Conservation (phyloP, 2,113 vertebrate genomes). For the Pholis gunnellus region DNA sequence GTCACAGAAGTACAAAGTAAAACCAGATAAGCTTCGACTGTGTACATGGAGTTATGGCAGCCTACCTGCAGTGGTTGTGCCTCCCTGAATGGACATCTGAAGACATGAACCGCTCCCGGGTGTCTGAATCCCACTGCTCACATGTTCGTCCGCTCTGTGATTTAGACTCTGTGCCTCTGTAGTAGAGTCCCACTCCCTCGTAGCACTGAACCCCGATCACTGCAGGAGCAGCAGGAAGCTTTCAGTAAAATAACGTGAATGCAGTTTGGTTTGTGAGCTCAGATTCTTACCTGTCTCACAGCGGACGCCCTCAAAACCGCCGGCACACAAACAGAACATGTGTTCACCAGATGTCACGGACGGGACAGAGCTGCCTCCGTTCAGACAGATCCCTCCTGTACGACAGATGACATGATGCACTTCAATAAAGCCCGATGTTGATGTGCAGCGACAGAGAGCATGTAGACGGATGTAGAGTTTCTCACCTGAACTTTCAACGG, state of each 20-base stretch:
- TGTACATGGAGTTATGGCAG: background rate
- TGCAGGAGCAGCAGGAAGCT: slow-evolving; percentile 8
- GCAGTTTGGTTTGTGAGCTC: rapidly evolving
- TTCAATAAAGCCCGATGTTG: background rate
- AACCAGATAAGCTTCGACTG: too few relatives aligned
- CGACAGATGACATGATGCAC: rapidly evolving
- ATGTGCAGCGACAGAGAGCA: rapidly evolving
- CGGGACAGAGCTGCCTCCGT: slow-evolving; percentile 67
- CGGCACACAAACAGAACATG: slow-evolving; percentile 72
- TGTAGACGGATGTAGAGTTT: background rate
- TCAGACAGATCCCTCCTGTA: slow-evolving; percentile 59
- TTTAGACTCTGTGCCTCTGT: slow-evolving; percentile 62
- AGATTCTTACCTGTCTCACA: slow-evolving; percentile 73
- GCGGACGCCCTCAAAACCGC: slow-evolving; percentile 58
- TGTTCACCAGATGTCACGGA: slow-evolving; percentile 20
- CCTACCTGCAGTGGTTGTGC: slow-evolving; percentile 84
- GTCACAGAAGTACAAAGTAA: too few relatives aligned
- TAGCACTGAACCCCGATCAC: slow-evolving; percentile 55
- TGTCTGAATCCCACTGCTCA: slow-evolving; percentile 64
- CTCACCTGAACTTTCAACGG: slow-evolving; percentile 56
- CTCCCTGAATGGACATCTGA: slow-evolving; percentile 54
- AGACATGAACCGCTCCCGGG: slow-evolving; percentile 29
- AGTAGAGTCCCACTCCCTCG: slow-evolving; percentile 67
- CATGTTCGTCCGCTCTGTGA: slow-evolving; percentile 68
- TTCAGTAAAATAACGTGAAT: background rate